phyloP scores from a whole-genome alignment of 30 jellyfish, hydroid and myxozoan species.

The Cassiopea andromeda region DNA sequence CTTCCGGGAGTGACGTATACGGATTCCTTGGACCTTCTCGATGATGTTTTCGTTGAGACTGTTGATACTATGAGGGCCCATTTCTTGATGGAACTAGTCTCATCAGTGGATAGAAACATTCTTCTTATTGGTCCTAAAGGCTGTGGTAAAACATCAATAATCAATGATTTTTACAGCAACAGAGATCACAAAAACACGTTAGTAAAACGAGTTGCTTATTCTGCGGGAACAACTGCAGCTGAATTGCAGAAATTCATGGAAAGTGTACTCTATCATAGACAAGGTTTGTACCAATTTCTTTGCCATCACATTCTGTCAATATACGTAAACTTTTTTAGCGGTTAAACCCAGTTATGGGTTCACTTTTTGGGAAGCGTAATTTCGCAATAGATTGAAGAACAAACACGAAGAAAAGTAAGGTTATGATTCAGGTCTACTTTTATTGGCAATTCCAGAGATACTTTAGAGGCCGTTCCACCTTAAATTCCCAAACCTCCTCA shows the following conservation, averaged over 20 bases:
- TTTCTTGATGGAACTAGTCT: constrained; percentile 79
- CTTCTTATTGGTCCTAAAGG: constrained; percentile 82
- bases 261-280: constrained; percentile 71
- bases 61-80: constrained; percentile 74
- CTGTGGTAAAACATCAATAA: constrained; percentile 78
- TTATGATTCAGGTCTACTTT: no score
- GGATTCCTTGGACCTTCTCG: constrained; percentile 72
- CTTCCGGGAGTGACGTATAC: constrained; percentile 69
- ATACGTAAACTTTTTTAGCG: no score
- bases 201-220: constrained; percentile 62
- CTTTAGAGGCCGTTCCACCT: no score
- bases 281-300: constrained; percentile 60
- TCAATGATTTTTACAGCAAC: constrained; percentile 68
- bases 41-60: constrained; percentile 79
- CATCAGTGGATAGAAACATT: constrained; percentile 62
- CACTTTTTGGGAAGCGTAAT: no score
- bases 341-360: no score
- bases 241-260: constrained; percentile 76
- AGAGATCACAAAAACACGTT: constrained; percentile 51
- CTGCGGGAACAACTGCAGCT: constrained; percentile 83
- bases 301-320: not conserved
- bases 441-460: no score
- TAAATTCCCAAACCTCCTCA: no score
- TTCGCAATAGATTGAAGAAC: no score
- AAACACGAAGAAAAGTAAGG: no score